A percentile compares a stretch with the other conserved stretches of the same genome.
These are phyloP conservation scores for Hemichromis elongatus DNA, from an alignment of 2,113 vertebrate species.

Conservation along the genomic window DNA sequence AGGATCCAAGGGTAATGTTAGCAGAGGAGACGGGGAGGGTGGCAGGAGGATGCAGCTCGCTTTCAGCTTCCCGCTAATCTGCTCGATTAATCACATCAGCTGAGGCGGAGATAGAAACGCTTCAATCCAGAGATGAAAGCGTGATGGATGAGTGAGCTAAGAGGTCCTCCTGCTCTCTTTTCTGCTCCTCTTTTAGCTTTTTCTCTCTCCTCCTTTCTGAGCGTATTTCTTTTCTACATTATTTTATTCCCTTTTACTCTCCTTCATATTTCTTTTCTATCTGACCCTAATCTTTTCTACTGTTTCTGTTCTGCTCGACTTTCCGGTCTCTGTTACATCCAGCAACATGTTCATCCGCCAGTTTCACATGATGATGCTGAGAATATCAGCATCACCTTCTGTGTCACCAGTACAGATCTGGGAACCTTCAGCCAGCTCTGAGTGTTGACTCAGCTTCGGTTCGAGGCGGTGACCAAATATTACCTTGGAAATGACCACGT, in stretches of 20 bases:
- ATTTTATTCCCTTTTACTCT: not conserved
- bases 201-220: not conserved
- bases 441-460: not conserved
- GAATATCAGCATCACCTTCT: not conserved
- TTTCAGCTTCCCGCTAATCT: constrained; percentile 50
- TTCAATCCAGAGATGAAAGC: constrained; percentile 48
- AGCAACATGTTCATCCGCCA: not conserved
- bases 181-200: not conserved
- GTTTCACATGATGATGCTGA: not conserved
- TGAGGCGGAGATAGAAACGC: constrained; percentile 30
- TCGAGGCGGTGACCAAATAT: not conserved
- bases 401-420: not conserved
- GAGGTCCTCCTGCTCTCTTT: constrained; percentile 20
- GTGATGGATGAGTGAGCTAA: constrained; percentile 57
- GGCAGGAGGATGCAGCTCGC: not conserved
- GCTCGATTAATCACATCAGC: constrained; percentile 60
- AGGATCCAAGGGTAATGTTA: constrained; percentile 29
- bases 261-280: not conserved
- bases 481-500: not conserved
- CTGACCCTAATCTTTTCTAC: not conserved
- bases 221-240: not conserved
- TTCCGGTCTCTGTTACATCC: not conserved
- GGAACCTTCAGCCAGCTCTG: not conserved
- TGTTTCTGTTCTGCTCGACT: not conserved
- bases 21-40: constrained; percentile 9